Evolutionary conservation across 2,113 vertebrate genomes (phyloP).

Genomic region (Thalassoma bifasciatum): DNA sequence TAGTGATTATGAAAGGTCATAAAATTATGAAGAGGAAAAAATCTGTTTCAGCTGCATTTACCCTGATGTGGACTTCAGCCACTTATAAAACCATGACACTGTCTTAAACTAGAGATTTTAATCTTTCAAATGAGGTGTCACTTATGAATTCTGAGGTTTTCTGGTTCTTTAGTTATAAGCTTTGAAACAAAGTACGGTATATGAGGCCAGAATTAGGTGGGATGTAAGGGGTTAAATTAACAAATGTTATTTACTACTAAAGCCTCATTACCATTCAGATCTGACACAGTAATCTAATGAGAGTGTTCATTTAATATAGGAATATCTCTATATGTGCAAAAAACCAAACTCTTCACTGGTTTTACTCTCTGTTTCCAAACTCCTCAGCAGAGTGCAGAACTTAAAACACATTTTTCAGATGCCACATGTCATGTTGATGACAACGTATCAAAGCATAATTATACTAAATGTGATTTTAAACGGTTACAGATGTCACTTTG

Average conservation of each 20-base stretch:
- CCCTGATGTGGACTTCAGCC: too few relatives aligned
- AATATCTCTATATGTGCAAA: background rate
- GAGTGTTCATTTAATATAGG: background rate
- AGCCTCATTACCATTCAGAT: background rate
- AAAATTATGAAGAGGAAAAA: too few relatives aligned
- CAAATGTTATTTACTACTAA: background rate
- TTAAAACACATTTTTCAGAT: slow-evolving; percentile 73
- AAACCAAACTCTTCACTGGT: background rate
- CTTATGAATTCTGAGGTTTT: too few relatives aligned
- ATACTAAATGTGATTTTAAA: slow-evolving; percentile 64
- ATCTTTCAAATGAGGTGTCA: too few relatives aligned
- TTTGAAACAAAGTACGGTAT: too few relatives aligned
- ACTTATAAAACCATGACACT: too few relatives aligned
- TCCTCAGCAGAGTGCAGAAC: slow-evolving; percentile 30
- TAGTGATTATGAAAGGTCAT: too few relatives aligned
- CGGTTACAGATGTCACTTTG: slow-evolving; percentile 73
- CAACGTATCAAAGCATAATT: slow-evolving; percentile 61
- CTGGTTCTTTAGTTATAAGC: too few relatives aligned
- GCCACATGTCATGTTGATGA: slow-evolving; percentile 68
- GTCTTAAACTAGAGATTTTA: too few relatives aligned
- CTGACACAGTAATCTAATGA: background rate
- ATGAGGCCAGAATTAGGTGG: too few relatives aligned
- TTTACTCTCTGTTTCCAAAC: slow-evolving; percentile 18
- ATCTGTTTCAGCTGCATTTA: too few relatives aligned
- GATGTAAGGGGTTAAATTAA: too few relatives aligned